Evolutionary conservation across 2,888 invertebrate genomes (phyloP), one percentile per base, ranked within the genome.

Genomic region (Allygus modestus): DNA sequence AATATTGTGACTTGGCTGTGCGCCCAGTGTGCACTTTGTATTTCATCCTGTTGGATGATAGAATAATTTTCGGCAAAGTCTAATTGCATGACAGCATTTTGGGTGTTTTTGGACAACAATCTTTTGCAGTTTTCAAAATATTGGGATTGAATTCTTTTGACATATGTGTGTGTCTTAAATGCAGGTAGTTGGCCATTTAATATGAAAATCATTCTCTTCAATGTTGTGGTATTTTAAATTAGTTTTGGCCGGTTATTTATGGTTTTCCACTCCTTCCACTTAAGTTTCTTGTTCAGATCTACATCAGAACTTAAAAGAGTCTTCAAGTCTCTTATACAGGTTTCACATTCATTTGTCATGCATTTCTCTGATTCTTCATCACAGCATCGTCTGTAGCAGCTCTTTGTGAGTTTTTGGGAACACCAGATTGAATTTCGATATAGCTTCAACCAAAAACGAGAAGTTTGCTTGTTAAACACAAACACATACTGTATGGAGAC

Each of bases 401-500:
- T 7, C 0, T 33, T 26, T 31, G 9, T 71, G 65, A 20, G 7
- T 71, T 71, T 71, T 33, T 12, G 71, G 71, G 15, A 71, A 71
- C 4, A n/a, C 4, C 5, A 33, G 5, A 71, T 71, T 33, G 4
- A 4, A 5, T 79, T 28, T 79, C 26, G 79, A 79, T 1, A 79
- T 54, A 7, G 51, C 11, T 15, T 79, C 79, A 23, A 79, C 11
- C 26, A 79, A 31, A 79, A 79, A 79, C 4, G n/a, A 26, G 26
- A 51, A 51, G 51, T 79, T 79, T 12, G 79, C 46, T 26, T 79
- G 79, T 31, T 54, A 12, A 2, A 51, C 28, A 28, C 28, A 79
- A 5, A 54, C 79, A 46, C 79, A 79, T 0, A 79, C 79, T 31
- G 79, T 79, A 31, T 79, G 79, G 26, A 51, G 79, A 79, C 31